Evolutionary conservation across 2,797 vertebrate species (phyloP).

Genomic region (Manis javanica): DNA sequence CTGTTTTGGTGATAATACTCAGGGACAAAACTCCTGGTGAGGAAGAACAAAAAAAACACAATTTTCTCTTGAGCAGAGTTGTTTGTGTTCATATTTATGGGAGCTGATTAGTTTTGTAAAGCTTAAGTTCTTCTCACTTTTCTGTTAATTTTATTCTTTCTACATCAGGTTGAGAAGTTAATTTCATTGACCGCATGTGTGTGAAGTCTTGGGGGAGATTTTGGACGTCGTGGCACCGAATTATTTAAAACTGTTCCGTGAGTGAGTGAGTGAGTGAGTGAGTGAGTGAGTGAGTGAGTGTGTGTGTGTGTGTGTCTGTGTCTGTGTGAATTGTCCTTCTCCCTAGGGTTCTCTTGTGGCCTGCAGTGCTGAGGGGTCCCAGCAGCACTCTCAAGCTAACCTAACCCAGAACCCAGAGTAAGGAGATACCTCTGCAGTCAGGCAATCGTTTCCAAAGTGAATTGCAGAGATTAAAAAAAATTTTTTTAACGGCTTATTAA

Average conservation of each 20-base stretch:
- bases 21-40: background rate
- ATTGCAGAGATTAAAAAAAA: background rate
- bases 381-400: background rate
- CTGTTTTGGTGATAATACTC: slow-evolving; percentile 55
- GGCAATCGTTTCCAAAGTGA: background rate
- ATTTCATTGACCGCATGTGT: background rate
- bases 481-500: background rate
- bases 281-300: background rate
- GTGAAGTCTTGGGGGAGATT: background rate
- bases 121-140: slow-evolving; percentile 25
- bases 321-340: background rate
- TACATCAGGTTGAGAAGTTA: background rate
- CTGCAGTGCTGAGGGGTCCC: background rate
- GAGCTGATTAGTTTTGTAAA: slow-evolving; percentile 68
- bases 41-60: background rate
- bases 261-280: background rate
- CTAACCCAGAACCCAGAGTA: background rate
- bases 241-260: background rate
- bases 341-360: background rate
- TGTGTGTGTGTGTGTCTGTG: no score
- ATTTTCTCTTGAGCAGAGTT: slow-evolving; percentile 61
- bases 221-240: background rate
- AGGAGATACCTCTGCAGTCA: background rate
- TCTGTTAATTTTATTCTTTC: slow-evolving; percentile 43
- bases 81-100: slow-evolving; percentile 60